Base-by-base conservation (phyloP, 2,113 vertebrate genomes). In the Hyperoodon ampullatus region DNA sequence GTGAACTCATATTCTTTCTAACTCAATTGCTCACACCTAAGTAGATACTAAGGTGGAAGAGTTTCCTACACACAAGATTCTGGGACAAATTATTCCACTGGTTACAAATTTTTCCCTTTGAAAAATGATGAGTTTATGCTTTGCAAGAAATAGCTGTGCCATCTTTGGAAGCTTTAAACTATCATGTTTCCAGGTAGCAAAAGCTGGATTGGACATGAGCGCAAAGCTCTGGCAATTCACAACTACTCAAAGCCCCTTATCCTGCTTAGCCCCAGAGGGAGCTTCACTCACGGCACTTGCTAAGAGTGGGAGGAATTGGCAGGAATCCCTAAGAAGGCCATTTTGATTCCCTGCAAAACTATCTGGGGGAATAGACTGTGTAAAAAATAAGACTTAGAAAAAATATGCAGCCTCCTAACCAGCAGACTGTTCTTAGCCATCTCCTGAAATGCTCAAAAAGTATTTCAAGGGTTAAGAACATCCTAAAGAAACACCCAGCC, bases 161-260 rank as follows among this genome's bases (percentile, higher is more conserved):
- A 65, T 65, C 30, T 68, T 42, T 50, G 24, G 88, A 53, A 11
- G 11, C 42, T 47, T 70, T 63, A 86, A 47, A 47, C 11, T 6
- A 44, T 16, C 30, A 8, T 13, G 35, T 58, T 58, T 61, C 11
- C 16, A 87, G 61, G 44, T 35, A 50, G 53, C 39, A 35, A 35
- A 50, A 11, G 11, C 13, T 18, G 1, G 2, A 5, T 1, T 19
- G 8, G 6, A 1, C 14, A 30, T 44, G 12, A 85, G 53, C 4
- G 1, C 47, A 42, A 58, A 80, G 15, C n/a, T n/a, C 30, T 63
- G 13, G 19, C 21, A 65, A 28, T 21, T 65, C 53, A 35, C n/a
- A 3, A 10, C 6, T 39, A 33, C 11, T 21, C 60, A 44, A 68
- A 88, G 39, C 3, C 3, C 39, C 50, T 24, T 18, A 53, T 60